Base-by-base conservation (phyloP, 2,888 invertebrate genomes). In the Drosophila anomalata region DNA sequence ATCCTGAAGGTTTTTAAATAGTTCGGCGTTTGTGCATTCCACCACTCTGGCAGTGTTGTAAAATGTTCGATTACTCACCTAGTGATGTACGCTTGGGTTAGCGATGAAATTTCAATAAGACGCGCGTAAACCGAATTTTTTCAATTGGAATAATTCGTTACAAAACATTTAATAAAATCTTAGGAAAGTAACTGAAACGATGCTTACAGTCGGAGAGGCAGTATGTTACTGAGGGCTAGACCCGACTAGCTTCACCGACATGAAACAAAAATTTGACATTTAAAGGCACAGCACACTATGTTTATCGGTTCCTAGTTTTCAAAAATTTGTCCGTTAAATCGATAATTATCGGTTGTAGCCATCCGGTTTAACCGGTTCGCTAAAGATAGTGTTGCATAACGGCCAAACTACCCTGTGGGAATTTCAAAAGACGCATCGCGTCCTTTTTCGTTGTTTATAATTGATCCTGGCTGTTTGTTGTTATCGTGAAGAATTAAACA, bases 381-480 rank as follows among this genome's bases (percentile, higher is more conserved):
- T 14, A 6, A 2, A 6, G 12, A 33, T 1, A 33, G 36, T 36
- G 36, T 5, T 36, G 36, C 2, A 36, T 36, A 36, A 36, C 36
- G 36, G 2, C n/a, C 36, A 7, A 36, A 36, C 36, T n/a, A 36
- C 36, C 36, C 36, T 36, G 36, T 36, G 36, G 7, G n/a, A n/a
- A 36, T n/a, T 36, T 36, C n/a, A 36, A 36, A 36, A 36, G 36
- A 36, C 36, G 36, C 36, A n/a, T n/a, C 36, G 36, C 36, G 36
- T 36, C 36, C 36, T 29, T 17, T 17, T 31, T 47, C 29, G 48
- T 63, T 58, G 39, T 59, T 59, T 61, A 31, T 61, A 31, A 41
- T 63, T 48, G 29, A 48, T 47, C 11, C 17, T 55, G 8, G 17
- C 47, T 41, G 22, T 8, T 2, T 6, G 9, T 33, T 44, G 31